Base-by-base conservation (phyloP, 2,888 invertebrate genomes). In the Anoplius nigerrimus region DNA sequence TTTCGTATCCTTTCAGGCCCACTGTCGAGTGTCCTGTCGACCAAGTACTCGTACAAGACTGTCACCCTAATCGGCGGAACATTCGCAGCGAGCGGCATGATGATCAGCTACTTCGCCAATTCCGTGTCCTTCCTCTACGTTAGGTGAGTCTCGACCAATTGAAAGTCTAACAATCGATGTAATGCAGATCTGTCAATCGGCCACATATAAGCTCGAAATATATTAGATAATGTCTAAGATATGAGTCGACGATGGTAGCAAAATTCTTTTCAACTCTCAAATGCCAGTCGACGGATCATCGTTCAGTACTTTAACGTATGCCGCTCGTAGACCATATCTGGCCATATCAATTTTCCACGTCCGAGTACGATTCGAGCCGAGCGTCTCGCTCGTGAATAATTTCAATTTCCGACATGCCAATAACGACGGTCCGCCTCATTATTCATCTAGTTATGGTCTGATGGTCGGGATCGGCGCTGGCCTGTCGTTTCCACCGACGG, bases 381-480 rank as follows among this genome's bases (percentile, higher is more conserved):
- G 21, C 13, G 13, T 46, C 20, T 51, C 20, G 34, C 43, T 45
- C 16, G 46, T 20, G 55, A 20, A 22, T 11, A 48, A 27, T 18
- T 53, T 61, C 20, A 52, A 16, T 64, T 48, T 45, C n/a, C 6
- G 11, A 34, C 4, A 34, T 34, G 34, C 34, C 6, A 34, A 34
- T 34, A 34, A 34, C 34, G 11, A 34, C 11, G 11, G 6, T 2
- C 34, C 34, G 34, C 34, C n/a, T 48, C 34, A 66, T 68, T 45
- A 42, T 15, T 57, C 68, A 42, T 87, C 64, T 81, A 95, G 95
- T 89, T 96, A 95, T 88, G 95, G 95, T 48, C 91, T 95, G 2
- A 91, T 95, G 89, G 94, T 95, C n/a, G 96, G 96, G 64, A 92
- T 94, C 43, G 96, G 96, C 6, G 95, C 95, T 0, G 96, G 96